phyloP scores from a whole-genome alignment of 1,140 invertebrate genomes.

The Campoletis sonorensis region DNA sequence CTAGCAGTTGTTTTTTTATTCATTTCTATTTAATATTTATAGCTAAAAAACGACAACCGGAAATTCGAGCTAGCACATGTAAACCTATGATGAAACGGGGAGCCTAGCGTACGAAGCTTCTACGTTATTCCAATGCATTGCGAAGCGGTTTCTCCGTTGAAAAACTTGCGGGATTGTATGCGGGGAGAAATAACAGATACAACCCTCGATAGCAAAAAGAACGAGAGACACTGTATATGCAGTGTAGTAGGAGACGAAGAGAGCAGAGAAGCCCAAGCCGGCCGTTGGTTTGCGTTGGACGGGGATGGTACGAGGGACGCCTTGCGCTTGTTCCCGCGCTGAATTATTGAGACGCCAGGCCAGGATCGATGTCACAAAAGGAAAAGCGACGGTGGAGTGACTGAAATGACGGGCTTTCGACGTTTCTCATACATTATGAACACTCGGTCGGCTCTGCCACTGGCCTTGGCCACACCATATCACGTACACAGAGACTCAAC shows the following conservation, averaged over 20 bases:
- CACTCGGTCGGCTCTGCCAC: conserved; percentile 67
- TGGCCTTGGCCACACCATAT: conserved; percentile 57
- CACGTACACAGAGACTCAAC: conserved; percentile 58
- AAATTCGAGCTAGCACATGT: background rate
- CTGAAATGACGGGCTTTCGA: conserved; percentile 75
- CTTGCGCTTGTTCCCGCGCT: conserved; percentile 73
- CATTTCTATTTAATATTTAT: background rate
- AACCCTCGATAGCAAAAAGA: conserved; percentile 32
- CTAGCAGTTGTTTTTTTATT: background rate
- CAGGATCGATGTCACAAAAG: conserved; percentile 76
- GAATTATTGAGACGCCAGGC: conserved; percentile 74
- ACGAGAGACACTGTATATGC: background rate
- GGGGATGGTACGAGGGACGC: conserved; percentile 57
- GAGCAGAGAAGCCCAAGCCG: background rate
- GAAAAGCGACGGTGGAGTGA: conserved; percentile 68
- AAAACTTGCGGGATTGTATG: conserved; percentile 2
- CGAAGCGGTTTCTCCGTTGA: background rate
- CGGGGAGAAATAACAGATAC: conserved; percentile 12
- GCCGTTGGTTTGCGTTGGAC: conserved; percentile 43
- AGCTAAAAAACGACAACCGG: background rate
- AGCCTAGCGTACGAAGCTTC: background rate
- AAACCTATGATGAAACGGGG: background rate
- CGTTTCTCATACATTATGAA: conserved; percentile 72
- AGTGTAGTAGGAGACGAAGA: conserved; percentile 30
- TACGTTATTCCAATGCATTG: background rate